Percentiles rank a stretch among this genome's conserved stretches.
These are phyloP conservation scores for Pipistrellus pygmaeus DNA, from an alignment of 2,797 vertebrate genomes.

Conservation along the genomic window DNA sequence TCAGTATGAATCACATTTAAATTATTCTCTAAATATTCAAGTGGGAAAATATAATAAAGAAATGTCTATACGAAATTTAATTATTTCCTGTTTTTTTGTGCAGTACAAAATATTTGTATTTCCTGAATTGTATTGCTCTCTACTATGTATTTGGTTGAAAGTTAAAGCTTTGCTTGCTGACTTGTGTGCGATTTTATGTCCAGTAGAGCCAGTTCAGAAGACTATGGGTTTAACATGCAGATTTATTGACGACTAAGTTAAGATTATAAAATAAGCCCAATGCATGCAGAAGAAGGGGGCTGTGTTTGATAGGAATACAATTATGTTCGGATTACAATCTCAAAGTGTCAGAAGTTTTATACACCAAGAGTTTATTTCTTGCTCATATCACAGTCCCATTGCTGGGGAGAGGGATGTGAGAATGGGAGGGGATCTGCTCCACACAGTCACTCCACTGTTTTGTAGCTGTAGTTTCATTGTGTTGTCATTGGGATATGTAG, in stretches of 20 bases:
- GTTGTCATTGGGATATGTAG: background rate
- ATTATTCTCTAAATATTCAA: constrained; percentile 82
- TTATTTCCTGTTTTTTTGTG: constrained; percentile 84
- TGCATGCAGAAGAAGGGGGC: background rate
- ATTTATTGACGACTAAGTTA: constrained; percentile 54
- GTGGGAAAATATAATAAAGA: constrained; percentile 85
- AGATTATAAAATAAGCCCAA: constrained; percentile 9
- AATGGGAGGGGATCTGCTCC: background rate
- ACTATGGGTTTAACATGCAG: constrained; percentile 16
- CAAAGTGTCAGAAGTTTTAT: constrained; percentile 36
- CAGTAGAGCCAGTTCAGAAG: constrained; percentile 4
- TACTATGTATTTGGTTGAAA: constrained; percentile 66
- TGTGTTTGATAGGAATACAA: constrained; percentile 48
- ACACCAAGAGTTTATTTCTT: constrained; percentile 42
- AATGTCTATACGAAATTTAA: constrained; percentile 71
- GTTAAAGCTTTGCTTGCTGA: constrained; percentile 63
- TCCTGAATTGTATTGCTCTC: constrained; percentile 66
- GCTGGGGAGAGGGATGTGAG: background rate
- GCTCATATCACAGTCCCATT: background rate
- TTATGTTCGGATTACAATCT: constrained; percentile 29
- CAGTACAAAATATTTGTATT: constrained; percentile 75
- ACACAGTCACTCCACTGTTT: background rate
- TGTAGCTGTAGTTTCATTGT: background rate
- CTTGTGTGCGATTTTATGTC: constrained; percentile 50
- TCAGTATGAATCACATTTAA: constrained; percentile 84